Evolutionary conservation across 2,888 invertebrate species (phyloP).

Genomic region (Caenorhabditis wallacei): DNA sequence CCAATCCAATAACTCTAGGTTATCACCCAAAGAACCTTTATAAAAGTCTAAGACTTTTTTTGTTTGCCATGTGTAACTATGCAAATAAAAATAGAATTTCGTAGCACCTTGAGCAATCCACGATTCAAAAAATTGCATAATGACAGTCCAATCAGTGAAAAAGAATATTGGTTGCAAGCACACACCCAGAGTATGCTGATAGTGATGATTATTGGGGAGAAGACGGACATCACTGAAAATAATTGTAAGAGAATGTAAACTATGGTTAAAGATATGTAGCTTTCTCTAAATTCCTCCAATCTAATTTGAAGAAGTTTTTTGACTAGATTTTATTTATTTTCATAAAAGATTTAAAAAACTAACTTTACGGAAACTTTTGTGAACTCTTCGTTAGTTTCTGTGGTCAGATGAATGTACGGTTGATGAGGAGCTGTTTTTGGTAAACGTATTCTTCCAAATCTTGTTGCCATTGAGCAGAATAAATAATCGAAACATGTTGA

Average conservation of each 20-base stretch:
- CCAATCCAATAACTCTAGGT: conserved; percentile 68
- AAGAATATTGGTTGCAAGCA: conserved; percentile 77
- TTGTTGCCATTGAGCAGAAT: conserved; percentile 66
- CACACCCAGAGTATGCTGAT: conserved; percentile 71
- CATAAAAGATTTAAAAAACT: background rate
- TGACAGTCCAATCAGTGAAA: conserved; percentile 72
- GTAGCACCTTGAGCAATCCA: conserved; percentile 77
- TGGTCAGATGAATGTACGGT: conserved; percentile 40
- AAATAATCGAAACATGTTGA: conserved; percentile 57
- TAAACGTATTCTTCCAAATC: conserved; percentile 58
- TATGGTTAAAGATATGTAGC: too few relatives aligned
- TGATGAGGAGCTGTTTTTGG: conserved; percentile 19
- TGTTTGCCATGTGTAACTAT: conserved; percentile 68
- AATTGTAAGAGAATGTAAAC: too few relatives aligned
- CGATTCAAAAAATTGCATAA: conserved; percentile 75
- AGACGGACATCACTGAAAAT: conserved; percentile 69
- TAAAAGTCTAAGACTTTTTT: conserved; percentile 67
- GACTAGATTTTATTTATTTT: too few relatives aligned
- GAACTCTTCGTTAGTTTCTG: conserved; percentile 58
- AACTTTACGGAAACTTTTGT: conserved; percentile 49
- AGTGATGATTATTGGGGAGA: conserved; percentile 25
- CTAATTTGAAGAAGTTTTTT: background rate
- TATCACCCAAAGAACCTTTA: conserved; percentile 62
- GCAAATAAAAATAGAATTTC: conserved; percentile 76
- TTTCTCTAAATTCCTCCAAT: too few relatives aligned